Evolutionary conservation across 2,888 invertebrate species (phyloP).

Genomic region (Epirrita christyi): DNA sequence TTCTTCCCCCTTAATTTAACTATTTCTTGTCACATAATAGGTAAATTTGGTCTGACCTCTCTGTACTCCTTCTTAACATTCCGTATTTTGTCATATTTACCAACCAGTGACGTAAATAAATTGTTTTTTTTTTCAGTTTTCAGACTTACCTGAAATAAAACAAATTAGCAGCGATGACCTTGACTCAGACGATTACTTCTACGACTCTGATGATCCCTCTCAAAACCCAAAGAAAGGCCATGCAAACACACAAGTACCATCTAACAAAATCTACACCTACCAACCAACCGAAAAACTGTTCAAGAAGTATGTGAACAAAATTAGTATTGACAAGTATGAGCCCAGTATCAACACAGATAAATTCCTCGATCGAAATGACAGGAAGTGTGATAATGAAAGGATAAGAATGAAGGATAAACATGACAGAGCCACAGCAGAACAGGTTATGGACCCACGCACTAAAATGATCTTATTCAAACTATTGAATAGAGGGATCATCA

Average conservation of each 20-base stretch:
- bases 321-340: constrained; percentile 93
- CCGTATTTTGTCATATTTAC: not conserved
- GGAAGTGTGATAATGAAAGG: constrained; percentile 88
- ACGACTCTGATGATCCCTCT: constrained; percentile 68
- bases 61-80: not conserved
- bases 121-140: constrained; percentile 57
- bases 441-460: constrained; percentile 98
- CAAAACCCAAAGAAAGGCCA: constrained; percentile 51
- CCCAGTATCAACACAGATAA: constrained; percentile 89
- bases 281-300: constrained; percentile 93
- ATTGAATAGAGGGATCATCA: constrained; percentile 92
- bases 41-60: not conserved
- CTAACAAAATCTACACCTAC: constrained; percentile 86
- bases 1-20: not conserved
- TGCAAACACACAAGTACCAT: constrained; percentile 80
- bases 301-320: constrained; percentile 91
- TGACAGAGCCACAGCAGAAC: constrained; percentile 97
- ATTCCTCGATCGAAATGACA: constrained; percentile 88
- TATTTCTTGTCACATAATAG: not conserved
- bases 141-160: constrained; percentile 62
- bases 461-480: constrained; percentile 98
- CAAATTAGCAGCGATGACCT: constrained; percentile 55
- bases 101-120: not conserved
- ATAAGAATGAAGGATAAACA: constrained; percentile 94
- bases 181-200: constrained; percentile 74